phyloP scores from a whole-genome alignment of 2,888 invertebrate species.

The Abrostola triplasia region DNA sequence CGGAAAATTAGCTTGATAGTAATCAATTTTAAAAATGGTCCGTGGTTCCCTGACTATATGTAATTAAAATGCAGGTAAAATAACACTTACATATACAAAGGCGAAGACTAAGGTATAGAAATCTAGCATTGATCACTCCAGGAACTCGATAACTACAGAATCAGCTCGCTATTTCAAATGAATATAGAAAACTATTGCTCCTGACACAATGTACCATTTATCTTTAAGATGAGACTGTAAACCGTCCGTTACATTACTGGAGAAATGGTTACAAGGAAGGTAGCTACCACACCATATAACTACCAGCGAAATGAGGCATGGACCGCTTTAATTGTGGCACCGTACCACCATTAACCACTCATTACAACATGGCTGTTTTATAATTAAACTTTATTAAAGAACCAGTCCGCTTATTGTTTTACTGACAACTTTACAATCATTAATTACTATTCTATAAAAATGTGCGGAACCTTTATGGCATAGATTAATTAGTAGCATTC shows the following conservation, averaged over 20 bases:
- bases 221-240: background rate
- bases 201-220: background rate
- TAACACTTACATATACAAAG: no score
- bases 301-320: conserved; percentile 8
- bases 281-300: conserved; percentile 3
- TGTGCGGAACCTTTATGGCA: no score
- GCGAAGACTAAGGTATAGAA: no score
- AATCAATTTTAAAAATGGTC: no score
- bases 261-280: background rate
- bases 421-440: conserved; percentile 21
- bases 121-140: no score
- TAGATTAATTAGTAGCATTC: no score
- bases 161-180: background rate
- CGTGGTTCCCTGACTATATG: no score
- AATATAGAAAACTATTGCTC: background rate
- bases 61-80: no score
- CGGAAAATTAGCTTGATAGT: no score
- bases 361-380: conserved; percentile 11
- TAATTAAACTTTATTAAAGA: conserved; percentile 16
- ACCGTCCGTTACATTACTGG: background rate
- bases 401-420: conserved; percentile 5
- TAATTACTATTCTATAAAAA: background rate
- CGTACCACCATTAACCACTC: conserved; percentile 19
- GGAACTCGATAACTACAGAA: no score
- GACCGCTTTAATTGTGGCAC: conserved; percentile 21